These are phyloP conservation scores for Macrotis lagotis DNA, from an alignment of 2,113 vertebrate genomes.

Conservation along the genomic window DNA sequence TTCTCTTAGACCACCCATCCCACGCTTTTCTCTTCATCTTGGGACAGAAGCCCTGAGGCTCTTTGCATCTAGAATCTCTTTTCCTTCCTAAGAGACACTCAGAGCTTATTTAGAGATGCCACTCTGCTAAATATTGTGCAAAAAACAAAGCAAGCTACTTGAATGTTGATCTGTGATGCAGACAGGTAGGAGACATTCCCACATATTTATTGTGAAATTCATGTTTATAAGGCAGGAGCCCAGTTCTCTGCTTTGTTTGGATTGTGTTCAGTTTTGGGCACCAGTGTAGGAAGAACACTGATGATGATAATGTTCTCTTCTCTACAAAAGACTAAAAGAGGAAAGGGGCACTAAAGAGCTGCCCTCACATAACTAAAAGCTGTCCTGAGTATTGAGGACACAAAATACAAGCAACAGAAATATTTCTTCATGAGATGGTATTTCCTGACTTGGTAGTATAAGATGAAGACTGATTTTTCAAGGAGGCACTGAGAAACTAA, in stretches of 20 bases:
- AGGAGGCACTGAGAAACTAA: slow-evolving; percentile 16
- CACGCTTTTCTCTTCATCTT: neutral
- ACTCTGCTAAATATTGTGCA: neutral
- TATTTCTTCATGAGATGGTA: neutral
- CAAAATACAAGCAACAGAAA: neutral
- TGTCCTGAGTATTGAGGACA: neutral
- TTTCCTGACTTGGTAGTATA: neutral
- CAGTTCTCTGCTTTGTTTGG: neutral
- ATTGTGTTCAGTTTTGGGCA: neutral
- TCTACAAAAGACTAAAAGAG: neutral
- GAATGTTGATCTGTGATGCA: neutral
- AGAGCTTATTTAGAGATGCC: neutral
- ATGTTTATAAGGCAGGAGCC: neutral
- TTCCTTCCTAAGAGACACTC: neutral
- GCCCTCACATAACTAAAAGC: neutral
- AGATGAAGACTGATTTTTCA: slow-evolving; percentile 33
- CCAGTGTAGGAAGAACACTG: neutral
- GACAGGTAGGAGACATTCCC: neutral
- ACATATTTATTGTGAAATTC: neutral
- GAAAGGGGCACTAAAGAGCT: neutral
- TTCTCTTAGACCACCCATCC: neutral
- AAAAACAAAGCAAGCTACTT: neutral
- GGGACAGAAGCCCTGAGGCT: neutral
- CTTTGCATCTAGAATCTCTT: neutral
- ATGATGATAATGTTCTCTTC: neutral